Evolutionary conservation across 2,888 invertebrate species (phyloP), one percentile per base, ranked within the genome.

Genomic region (Eutolmus rufibarbis): DNA sequence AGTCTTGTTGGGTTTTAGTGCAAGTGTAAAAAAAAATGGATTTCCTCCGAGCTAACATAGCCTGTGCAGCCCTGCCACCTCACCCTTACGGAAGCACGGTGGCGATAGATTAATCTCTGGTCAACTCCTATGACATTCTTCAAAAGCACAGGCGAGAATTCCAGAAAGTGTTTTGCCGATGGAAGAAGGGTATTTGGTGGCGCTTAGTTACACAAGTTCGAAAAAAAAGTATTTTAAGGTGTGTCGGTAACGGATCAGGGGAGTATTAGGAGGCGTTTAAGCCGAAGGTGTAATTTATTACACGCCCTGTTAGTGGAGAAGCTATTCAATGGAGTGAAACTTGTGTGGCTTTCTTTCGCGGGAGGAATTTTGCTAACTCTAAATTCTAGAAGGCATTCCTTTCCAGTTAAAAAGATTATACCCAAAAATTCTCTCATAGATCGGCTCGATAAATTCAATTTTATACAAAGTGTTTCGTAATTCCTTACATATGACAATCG

Each of bases 1-100:
- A 85, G 74, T 74, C 74, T 85, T 85, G 46, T 57, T 74, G 46
- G 40, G 85, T 74, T 85, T 85, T 74, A 74, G 74, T 85, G 85
- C 34, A 85, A 74, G 74, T 85, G 74, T 66, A 46, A 85, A 37
- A 23, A 34, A 82, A 82, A 82, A 66, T 66, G 82, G 82, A 66
- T 82, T 82, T 66, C 5, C 23, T 40, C 56, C 16, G 23, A 82
- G 56, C 57, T 66, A 57, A 82, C 66, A 66, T 16, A 31, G 37
- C 34, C 40, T 82, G 16, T 40, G 66, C 12, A 19, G 28, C 12
- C 66, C 66, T 66, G 66, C 23, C 66, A 66, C 66, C 66, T 9
- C 66, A 57, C 57, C 57, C 56, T 2, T 19, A n/a, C 9, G 12
- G 57, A 57, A 57, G 31, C 28, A 57, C 40, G n/a, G 57, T 37